A percentile compares a stretch with the other conserved stretches of the same genome.
Conservation (phyloP, 1,140 invertebrate genomes). For the Geopemphigus sp. region DNA sequence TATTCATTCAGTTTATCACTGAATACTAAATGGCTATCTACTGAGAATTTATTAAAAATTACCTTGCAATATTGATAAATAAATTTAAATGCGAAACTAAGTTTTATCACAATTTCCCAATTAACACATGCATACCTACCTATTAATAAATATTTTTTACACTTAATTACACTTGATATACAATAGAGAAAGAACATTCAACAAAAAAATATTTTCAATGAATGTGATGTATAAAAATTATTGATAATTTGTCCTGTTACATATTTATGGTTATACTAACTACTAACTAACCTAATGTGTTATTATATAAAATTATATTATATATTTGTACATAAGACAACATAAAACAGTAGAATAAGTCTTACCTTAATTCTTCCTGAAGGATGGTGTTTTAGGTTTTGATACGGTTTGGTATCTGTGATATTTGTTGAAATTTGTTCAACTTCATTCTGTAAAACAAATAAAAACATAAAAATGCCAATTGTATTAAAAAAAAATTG, state of each 20-base stretch:
- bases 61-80: conserved; percentile 35
- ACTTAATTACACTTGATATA: not conserved
- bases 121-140: not conserved
- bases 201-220: not conserved
- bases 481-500: too few species aligned
- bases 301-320: not conserved
- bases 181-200: too few species aligned
- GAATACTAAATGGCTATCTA: not conserved
- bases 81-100: not conserved
- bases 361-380: conserved; percentile 34
- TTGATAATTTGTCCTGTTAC: not conserved
- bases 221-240: not conserved
- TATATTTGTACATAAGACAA: not conserved
- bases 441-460: conserved; percentile 27
- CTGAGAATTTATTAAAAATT: conserved; percentile 12
- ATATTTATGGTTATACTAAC: not conserved
- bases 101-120: not conserved
- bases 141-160: conserved; percentile 8
- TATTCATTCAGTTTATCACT: conserved; percentile 3
- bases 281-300: too few species aligned
- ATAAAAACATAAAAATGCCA: not conserved
- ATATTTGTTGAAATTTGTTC: conserved; percentile 8
- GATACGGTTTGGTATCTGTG: conserved; percentile 14
- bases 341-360: not conserved
- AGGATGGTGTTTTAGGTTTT: not conserved